A percentile compares a stretch with the other conserved stretches of the same genome.
phyloP scores from a whole-genome alignment of 2,888 invertebrate genomes.

The Coleophora flavipennella region DNA sequence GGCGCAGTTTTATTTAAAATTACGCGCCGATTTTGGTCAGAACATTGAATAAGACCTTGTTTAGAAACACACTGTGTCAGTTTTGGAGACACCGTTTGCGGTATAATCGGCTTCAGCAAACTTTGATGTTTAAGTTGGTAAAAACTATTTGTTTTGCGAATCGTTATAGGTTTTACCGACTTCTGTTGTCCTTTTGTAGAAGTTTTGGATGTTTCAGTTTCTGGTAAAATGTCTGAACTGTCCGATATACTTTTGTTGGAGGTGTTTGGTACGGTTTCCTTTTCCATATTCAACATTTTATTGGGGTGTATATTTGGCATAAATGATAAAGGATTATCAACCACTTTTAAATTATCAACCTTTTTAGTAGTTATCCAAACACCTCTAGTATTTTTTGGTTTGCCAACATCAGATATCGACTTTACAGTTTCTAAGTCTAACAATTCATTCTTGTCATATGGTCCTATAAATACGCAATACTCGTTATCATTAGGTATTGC shows the following conservation, averaged over 20 bases:
- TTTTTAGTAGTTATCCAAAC: slow-evolving; percentile 55
- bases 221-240: neutral
- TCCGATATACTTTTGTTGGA: neutral
- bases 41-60: neutral
- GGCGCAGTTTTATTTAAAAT: no score
- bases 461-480: slow-evolving; percentile 54
- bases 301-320: slow-evolving; percentile 24
- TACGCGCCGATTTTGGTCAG: no score
- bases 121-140: slow-evolving; percentile 36
- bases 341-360: slow-evolving; percentile 46
- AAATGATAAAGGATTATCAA: slow-evolving; percentile 52
- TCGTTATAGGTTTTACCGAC: slow-evolving; percentile 51
- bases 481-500: slow-evolving; percentile 46
- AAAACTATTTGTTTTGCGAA: slow-evolving; percentile 44
- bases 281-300: neutral
- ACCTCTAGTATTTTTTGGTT: slow-evolving; percentile 39
- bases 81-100: neutral
- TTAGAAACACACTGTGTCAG: neutral
- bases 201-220: neutral
- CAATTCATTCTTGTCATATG: slow-evolving; percentile 48
- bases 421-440: slow-evolving; percentile 57
- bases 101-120: slow-evolving; percentile 19
- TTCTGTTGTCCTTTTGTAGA: slow-evolving; percentile 9
- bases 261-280: no score
- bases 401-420: slow-evolving; percentile 19